phyloP scores from a whole-genome alignment of 2,113 vertebrate genomes.

The Naja naja region DNA sequence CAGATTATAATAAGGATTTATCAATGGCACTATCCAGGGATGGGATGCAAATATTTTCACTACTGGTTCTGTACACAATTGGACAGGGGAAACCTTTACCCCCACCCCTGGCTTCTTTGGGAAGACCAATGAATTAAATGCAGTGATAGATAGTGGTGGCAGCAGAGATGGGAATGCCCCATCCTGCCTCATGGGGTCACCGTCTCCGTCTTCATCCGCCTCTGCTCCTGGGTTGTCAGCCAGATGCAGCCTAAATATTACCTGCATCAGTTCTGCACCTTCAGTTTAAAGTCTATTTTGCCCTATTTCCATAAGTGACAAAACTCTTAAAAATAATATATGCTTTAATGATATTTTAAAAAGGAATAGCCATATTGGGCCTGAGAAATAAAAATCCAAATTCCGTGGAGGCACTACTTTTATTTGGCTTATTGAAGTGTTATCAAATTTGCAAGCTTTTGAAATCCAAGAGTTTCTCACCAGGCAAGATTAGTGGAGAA shows the following conservation, averaged over 20 bases:
- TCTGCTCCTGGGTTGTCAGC: neutral
- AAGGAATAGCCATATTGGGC: neutral
- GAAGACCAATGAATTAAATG: neutral
- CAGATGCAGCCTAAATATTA: neutral
- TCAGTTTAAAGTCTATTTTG: neutral
- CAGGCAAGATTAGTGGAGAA: neutral
- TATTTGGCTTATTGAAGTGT: neutral
- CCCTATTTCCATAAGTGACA: neutral
- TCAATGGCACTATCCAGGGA: neutral
- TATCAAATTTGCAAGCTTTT: neutral
- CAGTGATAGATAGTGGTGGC: no score
- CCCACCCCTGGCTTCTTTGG: neutral
- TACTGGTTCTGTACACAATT: no score
- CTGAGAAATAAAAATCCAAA: neutral
- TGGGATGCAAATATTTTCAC: no score
- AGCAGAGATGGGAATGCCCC: neutral
- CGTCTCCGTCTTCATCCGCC: neutral
- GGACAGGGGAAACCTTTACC: neutral
- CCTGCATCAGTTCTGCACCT: neutral
- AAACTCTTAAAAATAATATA: neutral
- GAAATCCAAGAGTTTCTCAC: neutral
- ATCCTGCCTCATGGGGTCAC: neutral
- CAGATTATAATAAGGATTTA: neutral
- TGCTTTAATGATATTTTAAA: neutral
- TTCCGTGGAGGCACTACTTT: neutral